phyloP scores from a whole-genome alignment of 2,888 invertebrate species.

The Synergus umbraculus region DNA sequence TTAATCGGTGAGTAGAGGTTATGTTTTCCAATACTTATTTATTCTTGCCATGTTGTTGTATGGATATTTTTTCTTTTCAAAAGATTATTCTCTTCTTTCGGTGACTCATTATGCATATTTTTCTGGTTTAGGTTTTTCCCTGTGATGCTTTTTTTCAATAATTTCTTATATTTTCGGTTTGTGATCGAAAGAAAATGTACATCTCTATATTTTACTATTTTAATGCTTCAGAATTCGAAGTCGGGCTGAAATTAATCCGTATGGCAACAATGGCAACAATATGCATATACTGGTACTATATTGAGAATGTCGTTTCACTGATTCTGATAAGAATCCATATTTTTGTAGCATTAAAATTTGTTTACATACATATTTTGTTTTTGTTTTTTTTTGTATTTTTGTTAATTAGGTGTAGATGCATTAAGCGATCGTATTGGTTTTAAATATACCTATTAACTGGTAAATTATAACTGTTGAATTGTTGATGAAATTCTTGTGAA shows the following conservation, averaged over 20 bases:
- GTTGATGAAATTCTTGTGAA: too few relatives aligned
- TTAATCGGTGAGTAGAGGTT: conserved; percentile 71
- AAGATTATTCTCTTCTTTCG: conserved; percentile 47
- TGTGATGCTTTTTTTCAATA: conserved; percentile 4
- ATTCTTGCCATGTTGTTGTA: conserved; percentile 56
- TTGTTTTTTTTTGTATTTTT: neutral
- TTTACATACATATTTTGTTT: neutral
- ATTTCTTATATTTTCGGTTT: neutral
- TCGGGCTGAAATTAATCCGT: neutral
- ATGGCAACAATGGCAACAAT: conserved; percentile 40
- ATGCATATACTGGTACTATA: neutral
- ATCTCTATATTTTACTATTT: neutral
- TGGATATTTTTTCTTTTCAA: conserved; percentile 52
- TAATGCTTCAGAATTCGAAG: neutral
- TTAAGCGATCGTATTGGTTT: neutral
- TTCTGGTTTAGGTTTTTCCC: conserved; percentile 42
- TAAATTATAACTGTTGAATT: too few relatives aligned
- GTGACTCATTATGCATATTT: conserved; percentile 43
- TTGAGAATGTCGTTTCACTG: neutral
- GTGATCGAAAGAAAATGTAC: neutral
- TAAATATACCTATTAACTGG: neutral
- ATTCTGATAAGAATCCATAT: neutral
- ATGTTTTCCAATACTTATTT: conserved; percentile 67
- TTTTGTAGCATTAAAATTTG: neutral
- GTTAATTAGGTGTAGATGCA: neutral